Base-by-base conservation (phyloP, 2,797 vertebrate genomes). In the Lerista edwardsae region DNA sequence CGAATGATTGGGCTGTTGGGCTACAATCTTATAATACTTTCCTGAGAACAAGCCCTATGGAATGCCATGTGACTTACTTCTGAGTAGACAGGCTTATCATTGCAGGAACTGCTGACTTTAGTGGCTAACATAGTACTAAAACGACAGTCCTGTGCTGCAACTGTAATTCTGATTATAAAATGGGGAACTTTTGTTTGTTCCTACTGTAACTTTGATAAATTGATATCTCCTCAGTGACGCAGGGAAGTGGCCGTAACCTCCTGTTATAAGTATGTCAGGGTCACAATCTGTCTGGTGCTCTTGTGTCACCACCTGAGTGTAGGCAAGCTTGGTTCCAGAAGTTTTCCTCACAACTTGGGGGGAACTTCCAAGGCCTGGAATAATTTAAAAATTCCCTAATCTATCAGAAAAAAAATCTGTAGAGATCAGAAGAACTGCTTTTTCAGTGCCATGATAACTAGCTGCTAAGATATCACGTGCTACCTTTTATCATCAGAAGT, bases 141-240 rank as follows among this genome's bases (percentile, higher is more conserved):
- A 8, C 57, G 61, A 80, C 8, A 79, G 73, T 51, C 17, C 29
- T 21, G 21, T 65, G 31, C 61, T 73, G 65, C 0, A 0, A 21
- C 10, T 29, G n/a, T 29, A 29, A 57, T 41, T n/a, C 27, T 71
- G 36, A 75, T 88, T 4, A 0, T 47, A 83, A 74, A 80, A 87
- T 68, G 62, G 79, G 72, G 84, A 71, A 75, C 0, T 1, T 55
- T n/a, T 25, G 0, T 0, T 71, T 93, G 87, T 88, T 86, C 47
- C 84, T 92, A 65, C 90, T 84, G 31, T 0, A 1, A 85, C 85
- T 91, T 90, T 83, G 31, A 86, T 6, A 84, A 78, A 74, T 51
- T 79, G 80, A 89, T 92, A 91, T 93, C 90, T 91, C 47, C 23
- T 61, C 74, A 12, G 0, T 92, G 91, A 92, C 3, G 71, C 62